These are phyloP conservation scores for Amphipyra tragopoginis DNA, from an alignment of 2,888 invertebrate species.

Conservation along the genomic window DNA sequence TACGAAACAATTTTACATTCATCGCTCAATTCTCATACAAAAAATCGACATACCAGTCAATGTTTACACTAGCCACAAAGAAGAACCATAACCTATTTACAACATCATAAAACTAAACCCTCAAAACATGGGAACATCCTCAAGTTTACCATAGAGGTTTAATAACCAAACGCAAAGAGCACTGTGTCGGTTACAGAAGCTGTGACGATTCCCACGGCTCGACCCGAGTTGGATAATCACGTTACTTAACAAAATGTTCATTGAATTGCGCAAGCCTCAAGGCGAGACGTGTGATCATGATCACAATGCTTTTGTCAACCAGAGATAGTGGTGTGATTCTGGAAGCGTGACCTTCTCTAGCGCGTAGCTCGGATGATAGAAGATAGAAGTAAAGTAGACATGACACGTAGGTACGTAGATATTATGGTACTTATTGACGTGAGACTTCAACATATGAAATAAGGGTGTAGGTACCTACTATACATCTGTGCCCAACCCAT, in stretches of 20 bases:
- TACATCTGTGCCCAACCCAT: too few species aligned
- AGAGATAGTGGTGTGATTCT: slow-evolving; percentile 49
- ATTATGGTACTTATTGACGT: too few species aligned
- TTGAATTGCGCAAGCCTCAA: slow-evolving; percentile 80
- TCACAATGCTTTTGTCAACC: slow-evolving; percentile 67
- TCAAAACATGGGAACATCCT: slow-evolving; percentile 20
- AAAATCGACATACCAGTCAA: slow-evolving; percentile 6
- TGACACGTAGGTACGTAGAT: too few species aligned
- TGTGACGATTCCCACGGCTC: slow-evolving; percentile 80
- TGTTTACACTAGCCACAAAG: slow-evolving; percentile 29
- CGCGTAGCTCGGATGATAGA: neutral
- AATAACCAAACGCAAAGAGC: slow-evolving; percentile 43
- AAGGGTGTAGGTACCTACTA: too few species aligned
- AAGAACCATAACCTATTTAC: slow-evolving; percentile 18
- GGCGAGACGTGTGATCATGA: slow-evolving; percentile 70
- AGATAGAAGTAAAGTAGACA: too few species aligned
- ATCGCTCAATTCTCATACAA: slow-evolving; percentile 3
- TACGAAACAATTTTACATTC: too few species aligned
- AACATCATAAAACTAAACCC: slow-evolving; percentile 5
- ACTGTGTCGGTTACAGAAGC: slow-evolving; percentile 59
- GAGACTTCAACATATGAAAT: too few species aligned
- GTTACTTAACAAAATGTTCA: slow-evolving; percentile 81
- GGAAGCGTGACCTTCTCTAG: slow-evolving; percentile 47
- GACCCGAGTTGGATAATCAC: slow-evolving; percentile 79
- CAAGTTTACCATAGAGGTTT: slow-evolving; percentile 30